Evolutionary conservation across 2,113 vertebrate species (phyloP), one percentile per base, ranked within the genome.

Genomic region (Cranoglanis bouderius): DNA sequence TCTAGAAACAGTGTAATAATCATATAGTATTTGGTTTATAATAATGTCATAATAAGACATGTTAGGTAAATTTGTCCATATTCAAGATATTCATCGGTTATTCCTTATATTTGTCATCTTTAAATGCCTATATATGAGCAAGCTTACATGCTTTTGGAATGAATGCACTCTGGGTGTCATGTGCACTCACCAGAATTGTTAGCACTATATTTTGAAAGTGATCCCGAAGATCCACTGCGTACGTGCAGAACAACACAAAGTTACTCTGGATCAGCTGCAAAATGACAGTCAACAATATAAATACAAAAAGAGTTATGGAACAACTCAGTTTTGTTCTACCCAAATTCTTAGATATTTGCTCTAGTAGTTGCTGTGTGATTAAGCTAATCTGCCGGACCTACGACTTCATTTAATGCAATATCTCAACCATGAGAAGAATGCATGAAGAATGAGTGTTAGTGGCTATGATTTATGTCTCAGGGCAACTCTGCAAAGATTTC

Each of bases 231-330:
- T 93, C 94, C 7, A 96, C 95, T 2, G 98, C 97, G 0, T 99
- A 97, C 6, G 96, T 98, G 92, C 98, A 99, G 95, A 99, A 99
- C 51, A 99, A 96, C 92, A 99, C 98, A 84, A 99, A 97, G 93
- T 99, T 99, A 93, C 95, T 97, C 94, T 99, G 98, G 53, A 98
- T 96, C 93, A 99, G 94, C 98, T 99, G 93, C 83, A 90, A 91
- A 94, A 61, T 78, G 19, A 46, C 16, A 61, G 32, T 38, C 49
- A 13, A 38, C 46, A 67, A 85, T 26, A 85, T 16, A 38, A 55
- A 82, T 57, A 55, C 6, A 80, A 53, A 53, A n/a, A 51, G 4
- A 32, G 14, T 26, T 85, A 46, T 40, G n/a, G 46, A 49, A 72
- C 43, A 70, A 49, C n/a, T n/a, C 29, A 4, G n/a, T 51, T 49